Evolutionary conservation across 2,113 vertebrate species (phyloP).

Genomic region (Candoia aspera): DNA sequence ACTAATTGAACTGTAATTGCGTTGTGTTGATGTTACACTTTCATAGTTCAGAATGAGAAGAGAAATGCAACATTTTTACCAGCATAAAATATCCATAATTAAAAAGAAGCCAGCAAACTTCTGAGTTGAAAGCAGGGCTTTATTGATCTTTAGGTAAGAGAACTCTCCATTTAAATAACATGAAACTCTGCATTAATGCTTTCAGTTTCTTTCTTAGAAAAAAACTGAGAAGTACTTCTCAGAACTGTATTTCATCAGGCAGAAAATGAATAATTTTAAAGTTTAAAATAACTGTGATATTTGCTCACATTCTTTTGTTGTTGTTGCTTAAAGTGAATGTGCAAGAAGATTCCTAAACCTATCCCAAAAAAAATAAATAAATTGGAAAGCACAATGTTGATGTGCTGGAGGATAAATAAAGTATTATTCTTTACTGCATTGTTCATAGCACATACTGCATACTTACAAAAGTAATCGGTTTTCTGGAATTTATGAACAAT

Average conservation of each 20-base stretch:
- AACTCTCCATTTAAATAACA: conserved; percentile 30
- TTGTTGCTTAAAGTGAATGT: background rate
- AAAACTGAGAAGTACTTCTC: rapidly evolving
- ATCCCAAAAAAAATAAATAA: background rate
- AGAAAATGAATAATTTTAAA: conserved; percentile 18
- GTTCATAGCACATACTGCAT: background rate
- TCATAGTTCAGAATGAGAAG: conserved; percentile 15
- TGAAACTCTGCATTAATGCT: conserved; percentile 4
- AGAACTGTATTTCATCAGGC: conserved; percentile 17
- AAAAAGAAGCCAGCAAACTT: conserved; percentile 7
- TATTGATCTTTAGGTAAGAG: background rate
- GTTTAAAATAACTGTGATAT: background rate
- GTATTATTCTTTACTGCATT: background rate
- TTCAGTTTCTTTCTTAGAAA: background rate
- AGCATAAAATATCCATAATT: background rate
- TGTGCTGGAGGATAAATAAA: background rate
- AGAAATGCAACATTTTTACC: background rate
- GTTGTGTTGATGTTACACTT: background rate
- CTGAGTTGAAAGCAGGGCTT: background rate
- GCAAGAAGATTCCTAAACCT: conserved; percentile 26
- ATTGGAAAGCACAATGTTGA: conserved; percentile 23
- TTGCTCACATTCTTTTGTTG: background rate
- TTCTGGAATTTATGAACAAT: background rate
- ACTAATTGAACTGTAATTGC: background rate
- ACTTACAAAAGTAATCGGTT: background rate